Conservation (phyloP, 2,797 vertebrate species). For the Fistularia commersonii region DNA sequence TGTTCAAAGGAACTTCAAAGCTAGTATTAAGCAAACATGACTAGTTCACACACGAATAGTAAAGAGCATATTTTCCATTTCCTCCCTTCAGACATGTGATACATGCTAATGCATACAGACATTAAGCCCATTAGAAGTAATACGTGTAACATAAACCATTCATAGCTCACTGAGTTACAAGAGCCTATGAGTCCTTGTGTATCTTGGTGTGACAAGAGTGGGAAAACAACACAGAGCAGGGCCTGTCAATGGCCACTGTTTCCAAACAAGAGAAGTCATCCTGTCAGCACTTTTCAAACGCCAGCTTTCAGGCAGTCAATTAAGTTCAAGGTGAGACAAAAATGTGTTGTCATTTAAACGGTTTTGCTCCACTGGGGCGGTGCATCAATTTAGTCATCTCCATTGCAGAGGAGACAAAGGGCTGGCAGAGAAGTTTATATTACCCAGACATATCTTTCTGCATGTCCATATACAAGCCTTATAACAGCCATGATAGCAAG, state of each 20-base stretch:
- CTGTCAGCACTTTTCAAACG: constrained; percentile 70
- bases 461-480: constrained; percentile 18
- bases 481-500: too few species aligned
- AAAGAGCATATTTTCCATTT: constrained; percentile 15
- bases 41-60: constrained; percentile 5
- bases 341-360: constrained; percentile 69
- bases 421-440: constrained; percentile 63
- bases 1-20: neutral
- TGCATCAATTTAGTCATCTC: constrained; percentile 61
- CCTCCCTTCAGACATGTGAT: constrained; percentile 15
- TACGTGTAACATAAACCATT: constrained; percentile 18
- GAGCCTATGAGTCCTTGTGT: constrained; percentile 2
- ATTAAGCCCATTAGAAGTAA: constrained; percentile 29
- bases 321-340: constrained; percentile 79
- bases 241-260: constrained; percentile 35
- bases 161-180: constrained; percentile 8
- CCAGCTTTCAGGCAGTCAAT: constrained; percentile 71
- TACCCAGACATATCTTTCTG: constrained; percentile 35
- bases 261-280: constrained; percentile 41
- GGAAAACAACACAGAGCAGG: constrained; percentile 27
- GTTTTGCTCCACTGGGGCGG: constrained; percentile 58
- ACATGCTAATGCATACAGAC: constrained; percentile 30
- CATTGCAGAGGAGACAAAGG: constrained; percentile 58
- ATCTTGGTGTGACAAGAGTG: constrained; percentile 10
- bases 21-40: constrained; percentile 5